These are phyloP conservation scores for Hybognathus amarus DNA, from an alignment of 2,797 vertebrate species.

Conservation along the genomic window DNA sequence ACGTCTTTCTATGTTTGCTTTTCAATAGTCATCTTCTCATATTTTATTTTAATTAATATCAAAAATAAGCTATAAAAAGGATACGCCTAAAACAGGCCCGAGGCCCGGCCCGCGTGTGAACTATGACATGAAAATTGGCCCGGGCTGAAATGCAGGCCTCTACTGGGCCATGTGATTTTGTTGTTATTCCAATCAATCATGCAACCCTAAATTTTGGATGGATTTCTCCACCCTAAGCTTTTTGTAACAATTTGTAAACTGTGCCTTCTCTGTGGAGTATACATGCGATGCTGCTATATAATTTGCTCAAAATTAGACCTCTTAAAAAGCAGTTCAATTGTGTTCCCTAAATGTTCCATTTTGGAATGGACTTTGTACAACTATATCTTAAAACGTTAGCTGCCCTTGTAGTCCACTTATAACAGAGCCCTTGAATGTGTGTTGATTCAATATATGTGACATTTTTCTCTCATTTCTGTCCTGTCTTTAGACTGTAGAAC, in stretches of 20 bases:
- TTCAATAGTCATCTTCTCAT: too few species aligned
- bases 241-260: not conserved
- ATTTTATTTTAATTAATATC: too few species aligned
- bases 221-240: not conserved
- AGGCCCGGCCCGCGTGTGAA: too few species aligned
- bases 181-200: not conserved
- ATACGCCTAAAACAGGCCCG: too few species aligned
- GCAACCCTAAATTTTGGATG: not conserved
- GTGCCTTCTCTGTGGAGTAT: not conserved
- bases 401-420: not conserved
- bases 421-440: not conserved
- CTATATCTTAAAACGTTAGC: not conserved
- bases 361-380: not conserved
- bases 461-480: constrained; percentile 25
- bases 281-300: not conserved
- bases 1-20: too few species aligned
- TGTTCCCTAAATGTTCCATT: not conserved
- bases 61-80: too few species aligned
- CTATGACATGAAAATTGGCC: too few species aligned
- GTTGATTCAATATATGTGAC: not conserved
- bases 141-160: too few species aligned
- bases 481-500: constrained; percentile 89
- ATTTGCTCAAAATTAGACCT: not conserved
- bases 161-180: not conserved
- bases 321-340: not conserved